Evolutionary conservation across 2,797 vertebrate genomes (phyloP).

Genomic region (Halcyon leucocephala): DNA sequence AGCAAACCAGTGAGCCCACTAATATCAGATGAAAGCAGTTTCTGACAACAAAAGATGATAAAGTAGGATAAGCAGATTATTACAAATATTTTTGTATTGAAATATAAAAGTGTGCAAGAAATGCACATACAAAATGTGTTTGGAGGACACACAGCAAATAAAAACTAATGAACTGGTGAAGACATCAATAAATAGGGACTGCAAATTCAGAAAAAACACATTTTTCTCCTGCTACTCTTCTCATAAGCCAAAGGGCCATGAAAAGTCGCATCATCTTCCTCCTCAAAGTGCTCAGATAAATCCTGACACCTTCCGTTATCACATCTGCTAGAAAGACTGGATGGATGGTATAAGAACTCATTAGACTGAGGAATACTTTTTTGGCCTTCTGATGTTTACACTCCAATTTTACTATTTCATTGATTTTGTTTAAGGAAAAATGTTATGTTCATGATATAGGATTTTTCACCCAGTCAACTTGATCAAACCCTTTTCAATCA

Average conservation of each 20-base stretch:
- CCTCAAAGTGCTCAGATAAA: background rate
- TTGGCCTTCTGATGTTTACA: background rate
- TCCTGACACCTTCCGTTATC: background rate
- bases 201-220: background rate
- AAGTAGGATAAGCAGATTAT: too few relatives aligned
- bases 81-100: background rate
- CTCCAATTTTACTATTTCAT: background rate
- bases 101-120: background rate
- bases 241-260: background rate
- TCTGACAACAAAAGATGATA: background rate
- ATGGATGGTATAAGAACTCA: background rate
- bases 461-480: background rate
- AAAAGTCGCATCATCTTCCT: background rate
- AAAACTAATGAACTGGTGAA: background rate
- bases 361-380: background rate
- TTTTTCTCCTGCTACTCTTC: background rate
- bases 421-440: conserved; percentile 5
- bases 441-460: background rate
- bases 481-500: background rate
- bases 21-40: background rate
- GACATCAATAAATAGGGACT: background rate
- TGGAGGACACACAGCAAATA: background rate
- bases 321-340: background rate
- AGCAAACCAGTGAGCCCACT: background rate
- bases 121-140: background rate